Conservation (phyloP, 1,140 invertebrate genomes). For the Tetranychus cinnabarinus region DNA sequence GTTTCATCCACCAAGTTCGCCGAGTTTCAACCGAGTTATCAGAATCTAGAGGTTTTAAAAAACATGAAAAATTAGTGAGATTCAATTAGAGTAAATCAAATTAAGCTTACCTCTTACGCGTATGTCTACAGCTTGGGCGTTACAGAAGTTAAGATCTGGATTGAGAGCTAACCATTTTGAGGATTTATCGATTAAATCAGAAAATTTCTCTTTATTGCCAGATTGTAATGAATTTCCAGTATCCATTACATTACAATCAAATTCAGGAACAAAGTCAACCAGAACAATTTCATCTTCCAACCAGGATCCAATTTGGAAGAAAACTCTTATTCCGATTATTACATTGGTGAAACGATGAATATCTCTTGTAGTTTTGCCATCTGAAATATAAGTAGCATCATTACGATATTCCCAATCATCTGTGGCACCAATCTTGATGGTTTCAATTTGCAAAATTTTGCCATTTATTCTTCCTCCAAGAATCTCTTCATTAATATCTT, state of each 20-base stretch:
- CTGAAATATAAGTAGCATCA: not conserved
- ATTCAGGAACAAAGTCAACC: not conserved
- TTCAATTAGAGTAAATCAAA: not conserved
- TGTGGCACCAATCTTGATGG: not conserved
- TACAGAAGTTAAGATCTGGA: constrained; percentile 4
- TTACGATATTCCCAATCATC: not conserved
- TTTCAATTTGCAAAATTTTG: not conserved
- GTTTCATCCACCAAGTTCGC: not conserved
- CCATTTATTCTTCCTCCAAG: not conserved
- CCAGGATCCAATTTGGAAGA: not conserved
- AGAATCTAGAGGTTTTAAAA: not conserved
- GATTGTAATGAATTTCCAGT: too few species aligned
- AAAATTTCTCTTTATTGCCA: not conserved
- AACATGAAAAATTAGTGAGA: not conserved
- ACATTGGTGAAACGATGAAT: not conserved
- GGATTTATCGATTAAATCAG: not conserved
- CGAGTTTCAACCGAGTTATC: not conserved
- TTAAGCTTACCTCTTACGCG: constrained; percentile 34
- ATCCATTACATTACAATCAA: not conserved
- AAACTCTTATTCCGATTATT: not conserved
- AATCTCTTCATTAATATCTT: constrained; percentile 2
- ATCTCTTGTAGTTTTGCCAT: not conserved
- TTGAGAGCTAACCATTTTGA: constrained; percentile 3
- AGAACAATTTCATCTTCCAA: not conserved
- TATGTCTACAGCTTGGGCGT: constrained; percentile 33